Conservation (phyloP, 2,113 vertebrate species). For the Tinamus guttatus region DNA sequence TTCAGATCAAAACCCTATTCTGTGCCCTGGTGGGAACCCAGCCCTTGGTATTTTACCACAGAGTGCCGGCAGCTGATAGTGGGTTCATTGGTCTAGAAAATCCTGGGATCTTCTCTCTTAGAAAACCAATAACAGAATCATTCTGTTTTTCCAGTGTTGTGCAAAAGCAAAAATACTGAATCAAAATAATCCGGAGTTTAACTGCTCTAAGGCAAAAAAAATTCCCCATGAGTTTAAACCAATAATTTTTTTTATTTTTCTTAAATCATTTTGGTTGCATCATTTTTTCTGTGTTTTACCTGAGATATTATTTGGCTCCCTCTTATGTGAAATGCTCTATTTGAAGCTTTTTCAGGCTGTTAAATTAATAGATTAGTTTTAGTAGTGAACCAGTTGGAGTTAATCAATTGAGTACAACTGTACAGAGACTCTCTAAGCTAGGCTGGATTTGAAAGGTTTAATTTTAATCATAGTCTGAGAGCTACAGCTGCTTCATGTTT, state of each 20-base stretch:
- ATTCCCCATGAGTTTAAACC: not conserved
- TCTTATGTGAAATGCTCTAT: constrained; percentile 36
- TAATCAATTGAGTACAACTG: constrained; percentile 66
- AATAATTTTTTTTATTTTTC: constrained; percentile 33
- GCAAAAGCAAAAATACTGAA: constrained; percentile 19
- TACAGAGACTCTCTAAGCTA: constrained; percentile 56
- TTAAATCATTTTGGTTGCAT: constrained; percentile 13
- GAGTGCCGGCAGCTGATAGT: not conserved
- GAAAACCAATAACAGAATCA: constrained; percentile 25
- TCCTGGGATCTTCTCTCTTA: constrained; percentile 29
- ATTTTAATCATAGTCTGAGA: constrained; percentile 55
- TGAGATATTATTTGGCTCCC: constrained; percentile 31
- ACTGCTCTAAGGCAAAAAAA: not conserved
- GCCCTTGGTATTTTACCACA: not conserved
- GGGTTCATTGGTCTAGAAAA: not conserved
- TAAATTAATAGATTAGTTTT: constrained; percentile 70
- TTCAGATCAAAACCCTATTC: not conserved
- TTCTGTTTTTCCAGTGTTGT: constrained; percentile 10
- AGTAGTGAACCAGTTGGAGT: constrained; percentile 56
- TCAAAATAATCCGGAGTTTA: constrained; percentile 12
- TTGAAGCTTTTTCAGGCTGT: constrained; percentile 49
- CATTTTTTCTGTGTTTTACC: constrained; percentile 21
- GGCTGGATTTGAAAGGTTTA: constrained; percentile 71
- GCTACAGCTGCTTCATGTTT: constrained; percentile 74
- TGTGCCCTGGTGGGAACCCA: constrained; percentile 6